Evolutionary conservation across 2,113 vertebrate species (phyloP), one percentile per base, ranked within the genome.

Genomic region (Puntigrus tetrazona): DNA sequence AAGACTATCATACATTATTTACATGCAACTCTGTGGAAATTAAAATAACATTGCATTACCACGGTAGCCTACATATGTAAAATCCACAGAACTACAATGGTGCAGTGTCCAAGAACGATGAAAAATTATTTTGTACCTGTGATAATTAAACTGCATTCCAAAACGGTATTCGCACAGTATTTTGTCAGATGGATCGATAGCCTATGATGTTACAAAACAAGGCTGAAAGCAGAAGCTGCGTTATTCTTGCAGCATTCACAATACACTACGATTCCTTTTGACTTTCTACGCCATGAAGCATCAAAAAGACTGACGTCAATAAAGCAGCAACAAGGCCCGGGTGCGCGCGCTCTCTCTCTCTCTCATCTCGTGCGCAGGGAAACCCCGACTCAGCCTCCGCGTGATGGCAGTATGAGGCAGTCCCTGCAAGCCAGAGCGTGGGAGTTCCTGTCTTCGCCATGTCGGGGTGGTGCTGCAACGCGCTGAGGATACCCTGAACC

Each of bases 391-490:
- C 85, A 65, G 87, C 90, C 86, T 93, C 94, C 95, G 93, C 93
- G 91, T 75, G 94, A 94, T 94, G 95, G 94, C 95, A 90, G 93
- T 93, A 93, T 91, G 86, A 88, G 90, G 91, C 92, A 88, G 89
- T 83, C 87, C 85, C 78, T 86, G 85, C 84, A 41, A 79, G 83
- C 83, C 76, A 77, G 86, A 92, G 94, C 90, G 94, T 94, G 92
- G 92, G 95, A 94, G 93, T 95, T 94, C 92, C 93, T 93, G 88
- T 55, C 90, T 92, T 93, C 93, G 92, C 93, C 93, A 94, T 94
- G 92, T 92, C 91, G 92, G 91, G 94, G 94, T 93, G 93, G 93
- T 92, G 93, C 92, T 89, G 88, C 88, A 88, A 85, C 87, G 87
- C 82, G 83, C 79, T 84, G 91, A 91, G 90, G 88, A 89, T 87